These are phyloP conservation scores for Ophion ellenae DNA, from an alignment of 2,888 invertebrate species.

Conservation along the genomic window DNA sequence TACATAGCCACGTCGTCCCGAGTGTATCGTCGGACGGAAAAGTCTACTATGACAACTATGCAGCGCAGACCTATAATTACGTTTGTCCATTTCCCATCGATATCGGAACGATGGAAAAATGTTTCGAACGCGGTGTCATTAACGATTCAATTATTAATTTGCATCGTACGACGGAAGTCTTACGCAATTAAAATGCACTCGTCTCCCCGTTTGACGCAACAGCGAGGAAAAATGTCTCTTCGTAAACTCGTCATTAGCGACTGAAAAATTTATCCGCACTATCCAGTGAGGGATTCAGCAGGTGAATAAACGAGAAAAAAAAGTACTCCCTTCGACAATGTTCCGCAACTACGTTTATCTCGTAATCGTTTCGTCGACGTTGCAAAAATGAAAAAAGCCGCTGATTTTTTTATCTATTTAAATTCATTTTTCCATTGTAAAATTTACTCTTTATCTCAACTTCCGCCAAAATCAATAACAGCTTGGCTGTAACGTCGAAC, in stretches of 20 bases:
- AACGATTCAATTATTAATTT: background rate
- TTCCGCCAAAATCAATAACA: constrained; percentile 3
- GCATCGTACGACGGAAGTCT: background rate
- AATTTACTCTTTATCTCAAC: background rate
- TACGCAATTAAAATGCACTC: background rate
- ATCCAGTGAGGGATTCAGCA: background rate
- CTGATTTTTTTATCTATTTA: background rate
- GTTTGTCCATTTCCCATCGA: background rate
- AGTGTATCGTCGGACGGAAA: background rate
- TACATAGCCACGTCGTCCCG: background rate
- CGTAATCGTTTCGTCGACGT: background rate
- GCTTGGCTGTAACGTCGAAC: constrained; percentile 62
- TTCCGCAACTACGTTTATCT: background rate
- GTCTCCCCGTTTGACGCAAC: background rate
- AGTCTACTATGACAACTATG: background rate
- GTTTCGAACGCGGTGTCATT: background rate
- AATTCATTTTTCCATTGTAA: background rate
- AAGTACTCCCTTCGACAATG: background rate
- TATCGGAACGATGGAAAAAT: background rate
- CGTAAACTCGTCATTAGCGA: background rate
- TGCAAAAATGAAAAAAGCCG: background rate
- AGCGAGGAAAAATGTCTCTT: background rate
- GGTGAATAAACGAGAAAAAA: constrained; percentile 2
- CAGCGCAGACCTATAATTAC: background rate
- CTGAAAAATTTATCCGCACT: background rate